phyloP scores from a whole-genome alignment of 2,113 vertebrate species.

The Phyllopteryx taeniolatus region DNA sequence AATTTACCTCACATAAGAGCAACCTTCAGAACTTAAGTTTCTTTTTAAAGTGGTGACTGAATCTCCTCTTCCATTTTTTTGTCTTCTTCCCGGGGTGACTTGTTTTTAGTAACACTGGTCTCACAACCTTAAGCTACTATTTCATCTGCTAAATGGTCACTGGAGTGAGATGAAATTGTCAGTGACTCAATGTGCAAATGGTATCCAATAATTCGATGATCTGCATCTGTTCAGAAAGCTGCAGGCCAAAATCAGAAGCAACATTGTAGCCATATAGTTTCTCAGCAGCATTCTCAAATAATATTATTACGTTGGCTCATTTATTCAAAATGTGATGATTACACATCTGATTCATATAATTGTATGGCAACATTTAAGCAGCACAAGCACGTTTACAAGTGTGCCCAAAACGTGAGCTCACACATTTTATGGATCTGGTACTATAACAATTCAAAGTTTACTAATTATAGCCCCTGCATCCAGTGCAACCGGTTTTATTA shows the following conservation, averaged over 20 bases:
- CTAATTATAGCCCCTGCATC: too few relatives aligned
- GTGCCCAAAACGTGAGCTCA: too few relatives aligned
- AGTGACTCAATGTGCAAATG: slow-evolving; percentile 21
- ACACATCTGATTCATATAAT: too few relatives aligned
- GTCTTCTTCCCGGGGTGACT: neutral
- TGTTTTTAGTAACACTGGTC: neutral
- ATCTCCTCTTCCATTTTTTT: neutral
- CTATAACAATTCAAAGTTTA: too few relatives aligned
- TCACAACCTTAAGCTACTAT: neutral
- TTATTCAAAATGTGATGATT: too few relatives aligned
- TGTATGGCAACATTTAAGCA: too few relatives aligned
- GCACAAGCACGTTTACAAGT: too few relatives aligned
- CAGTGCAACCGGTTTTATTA: too few relatives aligned
- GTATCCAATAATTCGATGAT: slow-evolving; percentile 8
- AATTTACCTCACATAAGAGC: slow-evolving; percentile 8
- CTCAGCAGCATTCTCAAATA: too few relatives aligned
- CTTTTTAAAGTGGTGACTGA: neutral
- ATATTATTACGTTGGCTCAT: too few relatives aligned
- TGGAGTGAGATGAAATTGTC: slow-evolving; percentile 16
- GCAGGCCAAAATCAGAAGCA: neutral
- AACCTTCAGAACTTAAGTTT: slow-evolving; percentile 12
- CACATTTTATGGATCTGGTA: too few relatives aligned
- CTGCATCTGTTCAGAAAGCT: neutral
- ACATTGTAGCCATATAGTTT: neutral
- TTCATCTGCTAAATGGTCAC: slow-evolving; percentile 18